A percentile compares a stretch with the other conserved stretches of the same genome.
phyloP scores from a whole-genome alignment of 1,140 invertebrate genomes.

The Pseudoatta argentina region DNA sequence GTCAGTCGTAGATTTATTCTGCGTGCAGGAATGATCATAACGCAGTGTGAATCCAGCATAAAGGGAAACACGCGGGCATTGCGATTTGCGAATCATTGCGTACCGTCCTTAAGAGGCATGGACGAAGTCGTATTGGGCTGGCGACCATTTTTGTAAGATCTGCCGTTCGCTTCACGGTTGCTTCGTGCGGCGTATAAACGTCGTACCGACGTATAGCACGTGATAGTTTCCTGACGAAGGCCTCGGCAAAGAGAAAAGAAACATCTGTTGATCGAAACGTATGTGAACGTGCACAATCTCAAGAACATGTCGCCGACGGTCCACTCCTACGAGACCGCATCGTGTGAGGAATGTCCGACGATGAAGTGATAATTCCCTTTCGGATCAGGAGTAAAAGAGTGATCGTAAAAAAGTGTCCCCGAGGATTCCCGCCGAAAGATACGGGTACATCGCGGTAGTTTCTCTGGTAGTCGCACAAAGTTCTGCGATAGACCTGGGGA shows the following conservation, averaged over 20 bases:
- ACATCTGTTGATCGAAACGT: conserved; percentile 16
- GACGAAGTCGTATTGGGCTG: neutral
- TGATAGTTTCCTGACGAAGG: neutral
- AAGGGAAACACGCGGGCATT: neutral
- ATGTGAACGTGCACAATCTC: neutral
- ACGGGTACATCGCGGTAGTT: neutral
- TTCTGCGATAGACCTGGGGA: neutral
- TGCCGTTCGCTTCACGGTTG: neutral
- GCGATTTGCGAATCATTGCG: neutral
- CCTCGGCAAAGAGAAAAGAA: neutral
- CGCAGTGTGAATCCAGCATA: neutral
- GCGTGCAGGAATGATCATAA: too few species aligned
- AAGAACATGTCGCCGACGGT: conserved; percentile 30
- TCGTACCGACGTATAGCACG: neutral
- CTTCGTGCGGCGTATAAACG: neutral
- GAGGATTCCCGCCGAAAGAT: neutral
- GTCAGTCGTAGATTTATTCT: too few species aligned
- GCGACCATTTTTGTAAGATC: conserved; percentile 55
- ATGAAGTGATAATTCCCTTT: neutral
- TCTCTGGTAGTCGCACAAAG: neutral
- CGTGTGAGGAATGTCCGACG: neutral
- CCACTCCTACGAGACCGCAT: neutral
- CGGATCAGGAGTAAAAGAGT: neutral
- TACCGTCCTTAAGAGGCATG: neutral
- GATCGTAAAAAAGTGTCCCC: neutral